Conservation (phyloP, 2,888 invertebrate species). For the Gymnocheta viridis region DNA sequence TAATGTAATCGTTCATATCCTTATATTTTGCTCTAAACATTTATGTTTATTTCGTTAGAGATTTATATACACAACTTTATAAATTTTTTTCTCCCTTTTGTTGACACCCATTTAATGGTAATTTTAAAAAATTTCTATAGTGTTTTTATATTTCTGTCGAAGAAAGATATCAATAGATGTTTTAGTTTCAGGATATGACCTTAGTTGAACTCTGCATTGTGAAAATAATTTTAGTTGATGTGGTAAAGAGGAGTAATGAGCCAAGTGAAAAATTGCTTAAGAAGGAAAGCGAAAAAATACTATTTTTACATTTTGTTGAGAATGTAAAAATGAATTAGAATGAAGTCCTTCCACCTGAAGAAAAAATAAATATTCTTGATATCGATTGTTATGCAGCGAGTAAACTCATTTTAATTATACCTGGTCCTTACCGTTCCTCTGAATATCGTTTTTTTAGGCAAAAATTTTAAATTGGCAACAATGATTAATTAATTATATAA, state of each 20-base stretch:
- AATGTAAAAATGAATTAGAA: not conserved
- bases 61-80: no score
- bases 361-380: no score
- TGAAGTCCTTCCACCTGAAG: no score
- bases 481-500: no score
- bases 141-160: not conserved
- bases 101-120: not conserved
- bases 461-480: no score
- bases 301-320: not conserved
- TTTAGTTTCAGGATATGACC: conserved; percentile 33
- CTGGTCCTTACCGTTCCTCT: no score
- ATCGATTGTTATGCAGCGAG: no score
- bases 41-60: not conserved
- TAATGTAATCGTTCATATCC: not conserved
- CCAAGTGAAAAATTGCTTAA: not conserved
- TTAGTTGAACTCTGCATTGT: conserved; percentile 31
- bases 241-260: conserved; percentile 39
- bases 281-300: not conserved
- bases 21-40: not conserved
- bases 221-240: conserved; percentile 28
- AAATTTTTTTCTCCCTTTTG: not conserved
- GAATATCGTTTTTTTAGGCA: no score
- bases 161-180: not conserved
- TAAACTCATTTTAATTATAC: no score
- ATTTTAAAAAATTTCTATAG: not conserved